Conservation (phyloP, 2,113 vertebrate genomes). For the Thunnus maccoyii region DNA sequence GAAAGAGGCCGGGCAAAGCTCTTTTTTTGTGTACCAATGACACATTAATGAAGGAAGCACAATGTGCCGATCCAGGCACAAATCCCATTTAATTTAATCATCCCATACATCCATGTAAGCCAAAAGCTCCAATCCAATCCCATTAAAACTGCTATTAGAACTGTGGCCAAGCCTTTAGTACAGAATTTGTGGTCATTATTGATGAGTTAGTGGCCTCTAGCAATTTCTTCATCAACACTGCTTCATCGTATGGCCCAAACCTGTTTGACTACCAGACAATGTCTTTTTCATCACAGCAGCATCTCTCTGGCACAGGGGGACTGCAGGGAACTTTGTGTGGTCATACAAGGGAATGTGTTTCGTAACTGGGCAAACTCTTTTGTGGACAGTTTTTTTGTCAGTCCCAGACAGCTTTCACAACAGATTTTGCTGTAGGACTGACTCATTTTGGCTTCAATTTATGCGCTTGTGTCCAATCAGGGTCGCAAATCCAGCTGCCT, state of each 20-base stretch:
- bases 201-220: constrained; percentile 44
- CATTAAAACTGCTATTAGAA: constrained; percentile 57
- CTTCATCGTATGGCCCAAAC: constrained; percentile 37
- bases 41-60: constrained; percentile 51
- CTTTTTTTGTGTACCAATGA: constrained; percentile 4
- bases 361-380: constrained; percentile 44
- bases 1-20: neutral
- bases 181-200: constrained; percentile 28
- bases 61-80: constrained; percentile 50
- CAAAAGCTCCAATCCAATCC: constrained; percentile 52
- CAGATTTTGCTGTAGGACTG: constrained; percentile 10
- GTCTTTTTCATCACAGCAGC: constrained; percentile 5
- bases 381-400: constrained; percentile 32
- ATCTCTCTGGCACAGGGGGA: neutral
- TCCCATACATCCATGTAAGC: constrained; percentile 47
- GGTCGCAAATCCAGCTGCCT: too few species aligned
- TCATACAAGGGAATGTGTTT: constrained; percentile 46
- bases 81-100: constrained; percentile 59
- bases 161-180: constrained; percentile 30
- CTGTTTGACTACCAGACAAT: constrained; percentile 25
- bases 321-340: constrained; percentile 22
- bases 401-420: constrained; percentile 8
- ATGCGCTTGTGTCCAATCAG: too few species aligned
- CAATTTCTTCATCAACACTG: constrained; percentile 51
- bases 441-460: constrained; percentile 19